These are phyloP conservation scores for Xestoiulus laeticollis DNA, from an alignment of 2,888 invertebrate genomes.

Conservation along the genomic window DNA sequence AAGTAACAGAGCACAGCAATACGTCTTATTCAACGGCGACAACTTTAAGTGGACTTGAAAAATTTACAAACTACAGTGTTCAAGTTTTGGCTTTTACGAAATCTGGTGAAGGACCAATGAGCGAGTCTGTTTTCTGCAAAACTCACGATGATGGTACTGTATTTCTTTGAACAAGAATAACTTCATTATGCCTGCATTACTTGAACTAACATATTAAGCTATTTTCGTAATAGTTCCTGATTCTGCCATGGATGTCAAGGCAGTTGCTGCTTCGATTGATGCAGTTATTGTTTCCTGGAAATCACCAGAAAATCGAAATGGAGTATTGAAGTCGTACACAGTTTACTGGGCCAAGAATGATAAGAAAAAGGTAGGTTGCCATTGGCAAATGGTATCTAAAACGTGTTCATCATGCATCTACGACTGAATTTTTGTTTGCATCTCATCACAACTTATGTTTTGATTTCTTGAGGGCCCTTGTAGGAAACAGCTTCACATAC, in stretches of 20 bases:
- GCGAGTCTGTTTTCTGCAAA: slow-evolving; percentile 82
- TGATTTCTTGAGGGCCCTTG: not conserved
- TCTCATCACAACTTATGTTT: slow-evolving; percentile 10
- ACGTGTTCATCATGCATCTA: too few species aligned
- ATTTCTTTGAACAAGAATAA: too few species aligned
- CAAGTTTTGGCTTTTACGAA: slow-evolving; percentile 94
- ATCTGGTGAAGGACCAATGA: slow-evolving; percentile 92
- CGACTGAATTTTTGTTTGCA: not conserved
- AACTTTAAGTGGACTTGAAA: not conserved
- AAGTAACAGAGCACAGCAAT: not conserved
- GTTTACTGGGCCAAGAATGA: slow-evolving; percentile 75
- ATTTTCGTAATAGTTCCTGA: slow-evolving; percentile 66
- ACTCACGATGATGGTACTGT: too few species aligned
- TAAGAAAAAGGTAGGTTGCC: slow-evolving; percentile 58
- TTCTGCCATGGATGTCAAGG: slow-evolving; percentile 91
- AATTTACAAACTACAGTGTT: slow-evolving; percentile 86
- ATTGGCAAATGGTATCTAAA: not conserved
- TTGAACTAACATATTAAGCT: too few species aligned
- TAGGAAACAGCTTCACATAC: not conserved
- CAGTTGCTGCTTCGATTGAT: slow-evolving; percentile 88
- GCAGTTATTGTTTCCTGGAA: slow-evolving; percentile 94
- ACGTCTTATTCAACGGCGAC: not conserved
- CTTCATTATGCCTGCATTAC: too few species aligned
- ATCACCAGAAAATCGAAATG: slow-evolving; percentile 90
- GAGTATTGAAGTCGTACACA: slow-evolving; percentile 90